A percentile compares a stretch with the other conserved stretches of the same genome.
phyloP scores from a whole-genome alignment of 2,113 vertebrate species.

The Dipodomys spectabilis region DNA sequence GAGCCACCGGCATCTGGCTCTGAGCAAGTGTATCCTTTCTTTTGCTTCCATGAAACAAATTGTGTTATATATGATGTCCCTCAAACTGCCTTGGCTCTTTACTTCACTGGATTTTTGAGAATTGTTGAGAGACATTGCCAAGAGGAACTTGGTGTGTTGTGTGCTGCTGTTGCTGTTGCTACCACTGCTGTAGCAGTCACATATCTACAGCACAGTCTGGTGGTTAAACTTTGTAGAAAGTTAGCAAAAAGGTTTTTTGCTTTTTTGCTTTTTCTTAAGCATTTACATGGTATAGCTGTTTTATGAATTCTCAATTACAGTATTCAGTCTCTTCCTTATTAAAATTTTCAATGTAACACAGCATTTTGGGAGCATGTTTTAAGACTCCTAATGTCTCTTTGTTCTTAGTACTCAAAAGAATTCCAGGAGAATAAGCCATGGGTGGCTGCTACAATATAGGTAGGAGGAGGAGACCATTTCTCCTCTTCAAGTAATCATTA shows the following conservation, averaged over 20 bases:
- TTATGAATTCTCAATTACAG: neutral
- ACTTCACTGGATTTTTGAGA: neutral
- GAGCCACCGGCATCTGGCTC: too few relatives aligned
- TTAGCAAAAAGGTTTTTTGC: neutral
- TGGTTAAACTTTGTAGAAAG: neutral
- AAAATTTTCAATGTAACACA: neutral
- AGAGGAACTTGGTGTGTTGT: neutral
- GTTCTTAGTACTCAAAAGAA: neutral
- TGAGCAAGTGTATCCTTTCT: too few relatives aligned
- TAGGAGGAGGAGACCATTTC: neutral
- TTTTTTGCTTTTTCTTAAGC: neutral
- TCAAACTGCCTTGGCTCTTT: constrained; percentile 38
- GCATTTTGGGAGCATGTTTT: neutral
- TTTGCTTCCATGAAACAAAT: constrained; percentile 8
- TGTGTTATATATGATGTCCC: constrained; percentile 62
- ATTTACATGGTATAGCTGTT: neutral
- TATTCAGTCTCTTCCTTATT: neutral
- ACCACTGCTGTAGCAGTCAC: neutral
- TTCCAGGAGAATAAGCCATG: neutral
- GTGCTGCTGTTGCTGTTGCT: neutral
- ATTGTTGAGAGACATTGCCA: neutral
- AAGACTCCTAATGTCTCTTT: neutral
- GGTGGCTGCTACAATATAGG: neutral
- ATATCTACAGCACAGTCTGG: neutral
- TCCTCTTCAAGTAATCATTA: neutral